phyloP scores from a whole-genome alignment of 1,140 invertebrate genomes.

The Diabrotica virgifera region DNA sequence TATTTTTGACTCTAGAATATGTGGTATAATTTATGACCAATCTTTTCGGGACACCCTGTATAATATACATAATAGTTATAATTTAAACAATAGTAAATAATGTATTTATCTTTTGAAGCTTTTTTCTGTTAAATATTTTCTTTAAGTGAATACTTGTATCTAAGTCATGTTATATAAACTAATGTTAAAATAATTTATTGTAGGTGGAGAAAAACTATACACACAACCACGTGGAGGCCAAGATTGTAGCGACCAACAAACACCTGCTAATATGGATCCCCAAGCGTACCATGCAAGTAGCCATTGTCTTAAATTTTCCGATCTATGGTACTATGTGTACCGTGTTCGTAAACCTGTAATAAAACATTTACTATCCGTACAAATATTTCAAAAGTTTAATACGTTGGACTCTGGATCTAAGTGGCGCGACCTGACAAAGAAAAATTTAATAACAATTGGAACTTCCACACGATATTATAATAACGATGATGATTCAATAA shows the following conservation, averaged over 20 bases:
- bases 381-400: constrained; percentile 49
- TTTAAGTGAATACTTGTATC: too few relatives aligned
- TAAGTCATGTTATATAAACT: too few relatives aligned
- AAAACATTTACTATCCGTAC: constrained; percentile 46
- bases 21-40: too few relatives aligned
- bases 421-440: constrained; percentile 49
- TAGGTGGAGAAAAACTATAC: constrained; percentile 4
- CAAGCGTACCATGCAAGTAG: constrained; percentile 51
- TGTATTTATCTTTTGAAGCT: too few relatives aligned
- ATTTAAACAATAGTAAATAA: too few relatives aligned
- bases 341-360: constrained; percentile 46
- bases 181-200: not conserved
- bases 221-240: constrained; percentile 48
- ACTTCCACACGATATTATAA: constrained; percentile 24
- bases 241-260: constrained; percentile 47
- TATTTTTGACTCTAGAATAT: too few relatives aligned
- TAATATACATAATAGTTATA: too few relatives aligned
- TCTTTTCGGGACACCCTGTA: too few relatives aligned
- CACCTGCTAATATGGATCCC: constrained; percentile 46
- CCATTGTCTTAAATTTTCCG: constrained; percentile 54
- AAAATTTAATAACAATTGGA: constrained; percentile 33
- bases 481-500: constrained; percentile 26
- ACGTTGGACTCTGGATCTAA: constrained; percentile 35
- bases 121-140: too few relatives aligned
- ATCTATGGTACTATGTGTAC: constrained; percentile 54